These are phyloP conservation scores for Cyanistes caeruleus DNA, from an alignment of 2,113 vertebrate genomes.

Conservation along the genomic window DNA sequence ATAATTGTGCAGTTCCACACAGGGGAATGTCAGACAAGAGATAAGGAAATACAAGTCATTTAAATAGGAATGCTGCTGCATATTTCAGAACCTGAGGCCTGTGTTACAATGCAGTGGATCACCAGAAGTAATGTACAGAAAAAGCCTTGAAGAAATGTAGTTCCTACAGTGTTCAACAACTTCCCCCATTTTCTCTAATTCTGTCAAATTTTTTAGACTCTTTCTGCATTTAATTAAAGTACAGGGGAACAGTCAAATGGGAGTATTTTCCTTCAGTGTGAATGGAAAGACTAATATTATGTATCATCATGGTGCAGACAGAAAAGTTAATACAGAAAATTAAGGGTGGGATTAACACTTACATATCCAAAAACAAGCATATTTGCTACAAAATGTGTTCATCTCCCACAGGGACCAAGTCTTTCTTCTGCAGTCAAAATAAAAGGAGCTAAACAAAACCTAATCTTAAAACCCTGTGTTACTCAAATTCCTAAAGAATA, in stretches of 20 bases:
- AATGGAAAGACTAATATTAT: background rate
- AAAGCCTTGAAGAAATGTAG: background rate
- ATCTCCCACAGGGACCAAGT: background rate
- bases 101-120: background rate
- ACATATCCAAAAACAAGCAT: background rate
- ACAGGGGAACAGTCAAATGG: background rate
- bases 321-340: background rate
- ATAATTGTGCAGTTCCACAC: background rate
- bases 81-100: background rate
- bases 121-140: background rate
- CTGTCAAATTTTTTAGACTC: background rate
- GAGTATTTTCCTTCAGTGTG: background rate
- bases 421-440: background rate
- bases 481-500: background rate
- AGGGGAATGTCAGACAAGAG: background rate
- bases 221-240: background rate
- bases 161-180: background rate
- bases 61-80: background rate
- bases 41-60: background rate
- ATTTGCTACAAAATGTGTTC: background rate
- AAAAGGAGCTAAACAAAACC: background rate
- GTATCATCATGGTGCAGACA: background rate
- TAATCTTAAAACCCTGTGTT: background rate
- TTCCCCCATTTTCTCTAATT: background rate
- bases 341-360: background rate